phyloP scores from a whole-genome alignment of 2,113 vertebrate species.

The Pedetes capensis region DNA sequence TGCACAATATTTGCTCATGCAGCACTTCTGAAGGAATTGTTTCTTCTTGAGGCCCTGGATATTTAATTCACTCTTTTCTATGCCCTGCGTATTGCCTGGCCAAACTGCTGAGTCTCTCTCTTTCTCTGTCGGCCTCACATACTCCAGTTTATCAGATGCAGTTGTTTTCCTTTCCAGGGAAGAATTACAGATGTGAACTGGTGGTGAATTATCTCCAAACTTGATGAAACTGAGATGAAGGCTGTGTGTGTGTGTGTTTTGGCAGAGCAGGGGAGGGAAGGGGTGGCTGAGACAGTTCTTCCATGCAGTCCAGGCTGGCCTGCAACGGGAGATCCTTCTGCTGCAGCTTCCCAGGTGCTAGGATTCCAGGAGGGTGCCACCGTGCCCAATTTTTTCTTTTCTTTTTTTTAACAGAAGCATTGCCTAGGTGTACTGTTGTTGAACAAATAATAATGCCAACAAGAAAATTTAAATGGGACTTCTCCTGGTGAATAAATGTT shows the following conservation, averaged over 20 bases:
- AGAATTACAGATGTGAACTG: not conserved
- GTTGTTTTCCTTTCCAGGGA: not conserved
- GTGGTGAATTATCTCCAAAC: not conserved
- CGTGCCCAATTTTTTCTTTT: too few species aligned
- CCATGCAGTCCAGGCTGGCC: too few species aligned
- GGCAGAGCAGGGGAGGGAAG: too few species aligned
- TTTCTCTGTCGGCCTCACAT: fast-evolving
- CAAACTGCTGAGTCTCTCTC: fast-evolving
- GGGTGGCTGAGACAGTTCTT: too few species aligned
- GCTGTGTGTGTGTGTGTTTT: too few species aligned
- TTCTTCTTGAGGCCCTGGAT: not conserved
- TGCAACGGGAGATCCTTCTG: too few species aligned
- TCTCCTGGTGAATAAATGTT: constrained; percentile 54
- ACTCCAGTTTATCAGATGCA: not conserved
- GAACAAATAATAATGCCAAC: not conserved
- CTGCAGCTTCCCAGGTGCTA: too few species aligned
- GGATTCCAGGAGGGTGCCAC: too few species aligned
- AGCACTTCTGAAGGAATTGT: not conserved
- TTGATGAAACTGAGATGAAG: not conserved
- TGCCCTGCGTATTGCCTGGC: not conserved
- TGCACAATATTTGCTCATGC: not conserved
- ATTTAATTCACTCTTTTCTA: not conserved
- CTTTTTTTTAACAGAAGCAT: not conserved
- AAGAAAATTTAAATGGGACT: not conserved
- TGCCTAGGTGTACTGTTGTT: not conserved